A percentile compares a stretch with the other conserved stretches of the same genome.
These are phyloP conservation scores for Patiria pectinifera DNA, from an alignment of 53 echinoderm and acorn worm species.

Conservation along the genomic window DNA sequence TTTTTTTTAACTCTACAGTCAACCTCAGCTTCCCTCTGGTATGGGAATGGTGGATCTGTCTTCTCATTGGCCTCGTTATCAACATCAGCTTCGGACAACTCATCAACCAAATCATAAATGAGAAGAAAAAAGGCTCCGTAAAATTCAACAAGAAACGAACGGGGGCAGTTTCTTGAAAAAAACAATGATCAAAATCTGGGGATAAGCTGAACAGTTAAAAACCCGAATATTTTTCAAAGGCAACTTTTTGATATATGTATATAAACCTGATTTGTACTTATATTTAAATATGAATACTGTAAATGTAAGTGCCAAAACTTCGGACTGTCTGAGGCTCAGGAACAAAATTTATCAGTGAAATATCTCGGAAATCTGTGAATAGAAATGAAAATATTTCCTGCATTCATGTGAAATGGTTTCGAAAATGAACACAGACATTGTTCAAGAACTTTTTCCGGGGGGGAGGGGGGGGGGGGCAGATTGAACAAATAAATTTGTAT, in stretches of 20 bases:
- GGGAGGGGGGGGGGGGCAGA: no score
- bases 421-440: no score
- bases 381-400: no score
- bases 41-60: conserved; percentile 93
- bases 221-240: not conserved
- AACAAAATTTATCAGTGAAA: no score
- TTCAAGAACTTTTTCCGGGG: no score
- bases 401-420: no score
- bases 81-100: conserved; percentile 73
- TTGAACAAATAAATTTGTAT: no score
- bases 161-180: conserved; percentile 32
- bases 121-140: conserved; percentile 62
- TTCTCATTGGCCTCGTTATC: conserved; percentile 67
- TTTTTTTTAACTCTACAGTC: conserved; percentile 58
- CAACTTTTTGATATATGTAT: not conserved
- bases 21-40: conserved; percentile 75
- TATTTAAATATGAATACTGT: no score
- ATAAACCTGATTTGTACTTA: not conserved
- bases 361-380: no score
- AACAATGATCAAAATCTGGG: not conserved
- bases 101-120: conserved; percentile 56
- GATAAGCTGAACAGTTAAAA: not conserved
- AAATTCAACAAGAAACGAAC: conserved; percentile 9
- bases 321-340: no score
- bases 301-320: no score